These are phyloP conservation scores for Oscheius myriophilus DNA, from an alignment of 2,888 invertebrate genomes.

Conservation along the genomic window DNA sequence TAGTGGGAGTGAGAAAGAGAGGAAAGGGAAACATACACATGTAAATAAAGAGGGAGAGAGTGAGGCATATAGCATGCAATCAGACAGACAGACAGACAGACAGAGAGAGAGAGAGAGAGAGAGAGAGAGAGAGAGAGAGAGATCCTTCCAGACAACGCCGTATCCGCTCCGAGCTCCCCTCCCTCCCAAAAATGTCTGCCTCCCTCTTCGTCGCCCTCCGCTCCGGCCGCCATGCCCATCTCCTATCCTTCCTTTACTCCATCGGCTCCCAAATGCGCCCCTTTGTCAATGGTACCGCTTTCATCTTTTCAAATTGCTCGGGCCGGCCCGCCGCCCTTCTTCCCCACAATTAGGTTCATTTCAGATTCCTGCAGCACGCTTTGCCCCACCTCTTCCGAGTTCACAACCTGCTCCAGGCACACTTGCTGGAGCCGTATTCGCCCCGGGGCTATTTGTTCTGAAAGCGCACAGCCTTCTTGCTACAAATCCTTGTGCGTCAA, in stretches of 20 bases:
- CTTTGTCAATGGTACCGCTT: constrained; percentile 13
- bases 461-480: constrained; percentile 2
- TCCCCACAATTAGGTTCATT: no score
- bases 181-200: neutral
- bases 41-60: no score
- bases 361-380: constrained; percentile 9
- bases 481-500: constrained; percentile 21
- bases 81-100: neutral
- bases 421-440: constrained; percentile 11
- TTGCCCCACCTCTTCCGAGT: constrained; percentile 2
- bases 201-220: constrained; percentile 10
- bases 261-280: constrained; percentile 12
- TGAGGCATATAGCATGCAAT: neutral
- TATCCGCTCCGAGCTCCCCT: neutral
- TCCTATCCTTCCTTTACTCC: constrained; percentile 12
- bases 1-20: no score
- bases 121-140: no score
- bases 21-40: no score
- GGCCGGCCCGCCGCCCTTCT: no score
- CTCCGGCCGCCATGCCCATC: constrained; percentile 10
- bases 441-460: constrained; percentile 14
- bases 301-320: no score
- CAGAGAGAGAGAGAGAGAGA: no score
- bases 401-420: constrained; percentile 7
- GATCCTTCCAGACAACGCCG: neutral